Base-by-base conservation (phyloP, 2,113 vertebrate genomes). In the Penelope pileata region DNA sequence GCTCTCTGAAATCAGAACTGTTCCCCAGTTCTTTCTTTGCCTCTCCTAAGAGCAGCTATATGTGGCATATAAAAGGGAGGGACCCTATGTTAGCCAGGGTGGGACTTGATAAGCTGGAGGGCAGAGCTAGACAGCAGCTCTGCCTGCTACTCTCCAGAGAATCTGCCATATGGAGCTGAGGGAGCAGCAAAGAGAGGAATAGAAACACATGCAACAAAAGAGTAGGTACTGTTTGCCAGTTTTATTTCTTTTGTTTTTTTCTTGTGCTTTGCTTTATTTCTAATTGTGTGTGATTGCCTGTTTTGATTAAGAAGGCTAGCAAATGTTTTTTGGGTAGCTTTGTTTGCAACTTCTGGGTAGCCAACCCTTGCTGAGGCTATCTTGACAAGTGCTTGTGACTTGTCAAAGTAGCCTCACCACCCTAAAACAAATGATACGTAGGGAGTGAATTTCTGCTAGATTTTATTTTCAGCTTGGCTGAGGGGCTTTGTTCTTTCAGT, bases 1-100 rank as follows among this genome's bases (percentile, higher is more conserved):
- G 18, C 27, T 72, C 63, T 54, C 29, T 62, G 75, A 87, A 86
- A 19, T 11, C 83, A 76, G 32, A 93, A 72, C 50, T 23, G 10
- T 53, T 89, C 18, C 70, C 34, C 27, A 4, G 14, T 27, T 89
- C 40, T 51, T 73, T 86, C 42, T 19, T 48, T 53, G 86, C 40
- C n/a, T 88, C 79, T 82, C 63, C 26, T 62, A 21, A 32, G 77
- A 36, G 66, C 58, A 84, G 81, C 93, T 93, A 50, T 75, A 95
- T 91, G 91, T 82, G 91, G 86, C 81, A 82, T 86, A 93, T 36
- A 45, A 48, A 94, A 92, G 88, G 95, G 95, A 96, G 93, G 96
- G 85, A 68, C 11, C 30, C 56, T 88, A 86, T n/a, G 2, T 73
- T 48, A 1, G 12, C 45, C 45, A 73, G 96, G 86, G 94, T 94